Conservation (phyloP, 2,797 vertebrate genomes). For the Chrosomus eos region DNA sequence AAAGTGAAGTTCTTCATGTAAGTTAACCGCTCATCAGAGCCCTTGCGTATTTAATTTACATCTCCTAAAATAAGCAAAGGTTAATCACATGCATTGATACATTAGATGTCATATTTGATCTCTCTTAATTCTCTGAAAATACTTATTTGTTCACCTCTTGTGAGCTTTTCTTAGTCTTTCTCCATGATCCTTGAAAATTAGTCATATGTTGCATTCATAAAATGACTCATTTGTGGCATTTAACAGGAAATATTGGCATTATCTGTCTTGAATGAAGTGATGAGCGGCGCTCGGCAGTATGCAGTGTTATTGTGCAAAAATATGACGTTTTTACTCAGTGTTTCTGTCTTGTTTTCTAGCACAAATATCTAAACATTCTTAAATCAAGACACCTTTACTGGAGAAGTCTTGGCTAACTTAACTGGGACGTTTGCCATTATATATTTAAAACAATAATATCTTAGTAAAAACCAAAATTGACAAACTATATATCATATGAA, state of each 20-base stretch:
- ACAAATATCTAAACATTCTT: too few relatives aligned
- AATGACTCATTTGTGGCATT: not conserved
- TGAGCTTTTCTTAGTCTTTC: not conserved
- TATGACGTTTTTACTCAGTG: too few relatives aligned
- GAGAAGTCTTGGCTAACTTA: too few relatives aligned
- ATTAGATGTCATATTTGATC: not conserved
- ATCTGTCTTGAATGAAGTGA: too few relatives aligned
- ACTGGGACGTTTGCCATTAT: too few relatives aligned
- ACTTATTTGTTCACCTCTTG: not conserved
- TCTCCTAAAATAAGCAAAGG: not conserved
- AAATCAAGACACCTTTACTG: too few relatives aligned
- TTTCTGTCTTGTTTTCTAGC: too few relatives aligned
- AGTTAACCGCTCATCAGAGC: not conserved
- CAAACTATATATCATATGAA: too few relatives aligned
- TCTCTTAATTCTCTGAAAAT: not conserved
- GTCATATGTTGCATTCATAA: not conserved
- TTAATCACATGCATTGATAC: not conserved
- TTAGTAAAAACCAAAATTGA: too few relatives aligned
- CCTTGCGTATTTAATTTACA: not conserved
- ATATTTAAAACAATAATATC: too few relatives aligned
- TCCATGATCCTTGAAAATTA: not conserved
- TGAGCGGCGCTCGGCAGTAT: too few relatives aligned
- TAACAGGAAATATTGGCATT: not conserved
- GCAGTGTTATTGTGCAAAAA: too few relatives aligned
- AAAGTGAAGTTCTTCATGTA: not conserved